A percentile compares a stretch with the other conserved stretches of the same genome.
Evolutionary conservation across 1,140 invertebrate species (phyloP).

Genomic region (Zeugodacus cucurbitae): DNA sequence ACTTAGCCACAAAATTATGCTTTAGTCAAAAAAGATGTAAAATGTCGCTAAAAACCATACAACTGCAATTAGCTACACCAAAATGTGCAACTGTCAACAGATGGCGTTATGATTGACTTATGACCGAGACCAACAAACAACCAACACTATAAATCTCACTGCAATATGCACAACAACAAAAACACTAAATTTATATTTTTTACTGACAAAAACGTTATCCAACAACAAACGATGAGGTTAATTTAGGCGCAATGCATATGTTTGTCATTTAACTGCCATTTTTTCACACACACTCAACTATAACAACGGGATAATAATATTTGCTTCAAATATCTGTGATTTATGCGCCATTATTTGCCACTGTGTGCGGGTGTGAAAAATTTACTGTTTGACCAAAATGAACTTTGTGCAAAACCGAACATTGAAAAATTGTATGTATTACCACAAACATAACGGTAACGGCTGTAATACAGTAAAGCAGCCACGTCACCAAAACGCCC

Average conservation of each 20-base stretch:
- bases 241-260: not conserved
- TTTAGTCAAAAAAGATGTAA: too few species aligned
- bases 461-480: not conserved
- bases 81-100: too few species aligned
- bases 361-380: not conserved
- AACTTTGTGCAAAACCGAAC: not conserved
- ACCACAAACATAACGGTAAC: not conserved
- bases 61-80: too few species aligned
- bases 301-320: not conserved
- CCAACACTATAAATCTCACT: not conserved
- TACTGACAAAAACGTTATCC: not conserved
- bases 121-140: not conserved
- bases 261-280: not conserved
- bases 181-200: not conserved
- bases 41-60: too few species aligned
- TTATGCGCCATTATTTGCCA: not conserved
- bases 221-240: not conserved
- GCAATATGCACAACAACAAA: not conserved
- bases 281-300: not conserved
- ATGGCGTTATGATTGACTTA: too few species aligned
- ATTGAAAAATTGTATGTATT: not conserved
- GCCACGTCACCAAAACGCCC: not conserved
- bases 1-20: too few species aligned
- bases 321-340: not conserved
- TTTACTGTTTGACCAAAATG: conserved; percentile 4